Evolutionary conservation across 2,113 vertebrate species (phyloP).

Genomic region (Melanostigma gelatinosum): DNA sequence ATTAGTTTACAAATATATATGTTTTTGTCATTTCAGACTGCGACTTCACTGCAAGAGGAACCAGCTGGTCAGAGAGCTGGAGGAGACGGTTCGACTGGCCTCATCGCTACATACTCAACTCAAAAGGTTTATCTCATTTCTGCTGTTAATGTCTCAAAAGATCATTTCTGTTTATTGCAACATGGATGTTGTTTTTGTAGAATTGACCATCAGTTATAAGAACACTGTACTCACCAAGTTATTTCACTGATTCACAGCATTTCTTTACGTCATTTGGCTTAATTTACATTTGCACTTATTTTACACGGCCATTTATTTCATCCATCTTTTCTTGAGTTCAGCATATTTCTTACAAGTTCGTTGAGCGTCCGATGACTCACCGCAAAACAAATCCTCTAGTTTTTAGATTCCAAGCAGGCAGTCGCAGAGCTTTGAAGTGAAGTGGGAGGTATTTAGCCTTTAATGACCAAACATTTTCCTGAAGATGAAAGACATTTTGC

Average conservation of each 20-base stretch:
- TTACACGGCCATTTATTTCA: not conserved
- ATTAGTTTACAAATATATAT: not conserved
- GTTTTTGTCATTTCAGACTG: conserved; percentile 78
- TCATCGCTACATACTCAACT: conserved; percentile 89
- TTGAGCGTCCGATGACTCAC: not conserved
- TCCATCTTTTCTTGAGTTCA: not conserved
- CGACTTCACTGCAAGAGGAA: conserved; percentile 93
- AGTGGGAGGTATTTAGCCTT: conserved; percentile 10
- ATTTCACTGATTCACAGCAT: not conserved
- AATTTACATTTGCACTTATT: not conserved
- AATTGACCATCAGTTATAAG: not conserved
- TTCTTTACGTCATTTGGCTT: not conserved
- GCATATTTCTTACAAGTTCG: not conserved
- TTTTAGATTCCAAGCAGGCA: not conserved
- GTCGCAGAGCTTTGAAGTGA: conserved; percentile 11
- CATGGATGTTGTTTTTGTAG: not conserved
- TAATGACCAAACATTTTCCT: conserved; percentile 3
- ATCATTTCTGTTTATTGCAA: not conserved
- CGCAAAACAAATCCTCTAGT: not conserved
- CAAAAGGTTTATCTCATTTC: conserved; percentile 85
- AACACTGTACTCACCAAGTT: not conserved
- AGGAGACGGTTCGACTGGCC: conserved; percentile 91
- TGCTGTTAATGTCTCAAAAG: not conserved
- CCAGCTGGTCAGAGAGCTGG: conserved; percentile 92
- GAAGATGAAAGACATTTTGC: not conserved